Evolutionary conservation across 1,140 invertebrate species (phyloP).

Genomic region (Euwallacea fornicatus): DNA sequence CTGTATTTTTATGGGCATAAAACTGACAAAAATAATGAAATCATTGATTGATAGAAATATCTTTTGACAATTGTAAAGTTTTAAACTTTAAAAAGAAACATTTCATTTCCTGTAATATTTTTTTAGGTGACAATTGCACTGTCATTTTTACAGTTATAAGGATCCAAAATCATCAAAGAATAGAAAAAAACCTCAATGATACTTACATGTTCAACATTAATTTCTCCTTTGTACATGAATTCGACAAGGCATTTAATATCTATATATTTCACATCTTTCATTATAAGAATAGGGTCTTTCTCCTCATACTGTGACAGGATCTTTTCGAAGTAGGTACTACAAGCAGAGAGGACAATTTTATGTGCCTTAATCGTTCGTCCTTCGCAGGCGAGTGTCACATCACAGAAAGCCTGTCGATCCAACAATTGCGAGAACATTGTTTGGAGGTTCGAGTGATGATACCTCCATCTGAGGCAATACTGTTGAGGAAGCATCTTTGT

Average conservation of each 20-base stretch:
- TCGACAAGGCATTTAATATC: slow-evolving; percentile 86
- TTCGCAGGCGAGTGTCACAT: slow-evolving; percentile 88
- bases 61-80: no score
- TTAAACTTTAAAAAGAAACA: no score
- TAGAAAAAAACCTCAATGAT: background rate
- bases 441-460: slow-evolving; percentile 86
- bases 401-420: slow-evolving; percentile 85
- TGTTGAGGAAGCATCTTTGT: slow-evolving; percentile 75
- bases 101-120: no score
- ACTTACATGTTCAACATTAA: slow-evolving; percentile 90
- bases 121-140: no score
- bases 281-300: slow-evolving; percentile 81
- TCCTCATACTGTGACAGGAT: slow-evolving; percentile 87
- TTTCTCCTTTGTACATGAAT: slow-evolving; percentile 96
- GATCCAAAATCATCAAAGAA: no score
- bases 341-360: slow-evolving; percentile 78
- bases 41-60: no score
- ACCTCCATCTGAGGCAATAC: slow-evolving; percentile 89
- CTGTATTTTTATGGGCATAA: no score
- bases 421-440: slow-evolving; percentile 88
- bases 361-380: slow-evolving; percentile 85
- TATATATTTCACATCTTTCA: slow-evolving; percentile 81
- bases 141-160: no score
- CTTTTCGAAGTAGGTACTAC: slow-evolving; percentile 86
- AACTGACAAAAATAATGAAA: no score